Conservation (phyloP, 1,140 invertebrate species). For the Liolophura sinensis region DNA sequence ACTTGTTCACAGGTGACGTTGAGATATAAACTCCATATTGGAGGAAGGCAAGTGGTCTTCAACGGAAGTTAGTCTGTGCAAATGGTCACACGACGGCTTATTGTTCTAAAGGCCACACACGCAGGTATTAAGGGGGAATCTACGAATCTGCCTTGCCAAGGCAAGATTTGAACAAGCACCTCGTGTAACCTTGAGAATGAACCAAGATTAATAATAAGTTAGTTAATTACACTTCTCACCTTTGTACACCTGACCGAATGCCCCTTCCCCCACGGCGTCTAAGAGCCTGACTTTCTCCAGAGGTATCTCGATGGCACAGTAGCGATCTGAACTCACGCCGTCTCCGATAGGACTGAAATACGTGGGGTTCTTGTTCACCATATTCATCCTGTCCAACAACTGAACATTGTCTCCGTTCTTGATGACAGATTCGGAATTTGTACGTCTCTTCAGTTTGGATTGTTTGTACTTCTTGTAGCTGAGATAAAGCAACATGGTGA, state of each 20-base stretch:
- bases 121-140: not conserved
- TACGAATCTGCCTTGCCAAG: not conserved
- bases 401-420: conserved; percentile 41
- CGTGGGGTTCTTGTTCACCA: conserved; percentile 49
- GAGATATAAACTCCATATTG: too few relatives aligned
- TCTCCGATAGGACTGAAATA: conserved; percentile 34
- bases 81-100: too few relatives aligned
- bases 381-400: conserved; percentile 48
- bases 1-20: too few relatives aligned
- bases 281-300: conserved; percentile 70
- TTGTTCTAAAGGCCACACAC: not conserved
- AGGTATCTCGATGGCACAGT: conserved; percentile 37
- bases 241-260: conserved; percentile 90
- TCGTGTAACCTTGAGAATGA: conserved; percentile 8
- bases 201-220: conserved; percentile 8
- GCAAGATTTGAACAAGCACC: not conserved
- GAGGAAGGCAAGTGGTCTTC: too few relatives aligned
- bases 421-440: conserved; percentile 13
- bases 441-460: too few relatives aligned
- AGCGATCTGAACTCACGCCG: conserved; percentile 16
- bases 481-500: too few relatives aligned
- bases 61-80: too few relatives aligned
- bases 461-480: too few relatives aligned
- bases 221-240: conserved; percentile 61
- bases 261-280: conserved; percentile 85